These are phyloP conservation scores for Ceratina calcarata DNA, from an alignment of 1,140 invertebrate genomes.

Conservation along the genomic window DNA sequence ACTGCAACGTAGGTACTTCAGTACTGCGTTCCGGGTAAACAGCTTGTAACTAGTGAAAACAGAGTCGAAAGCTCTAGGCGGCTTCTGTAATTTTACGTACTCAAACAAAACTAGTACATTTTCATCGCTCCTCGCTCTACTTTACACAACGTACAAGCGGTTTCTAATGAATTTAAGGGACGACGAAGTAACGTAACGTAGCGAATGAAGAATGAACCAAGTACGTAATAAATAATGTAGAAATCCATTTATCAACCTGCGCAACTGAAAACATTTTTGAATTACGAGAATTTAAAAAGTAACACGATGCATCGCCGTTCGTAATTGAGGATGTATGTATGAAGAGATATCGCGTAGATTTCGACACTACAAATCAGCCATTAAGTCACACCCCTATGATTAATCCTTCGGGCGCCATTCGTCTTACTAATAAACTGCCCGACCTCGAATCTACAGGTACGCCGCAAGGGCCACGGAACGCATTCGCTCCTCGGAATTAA, in stretches of 20 bases:
- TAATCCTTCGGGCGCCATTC: constrained; percentile 25
- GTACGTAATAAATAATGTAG: too few relatives aligned
- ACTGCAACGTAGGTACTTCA: not conserved
- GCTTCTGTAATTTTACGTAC: not conserved
- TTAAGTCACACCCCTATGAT: constrained; percentile 3
- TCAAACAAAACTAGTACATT: not conserved
- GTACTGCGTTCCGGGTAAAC: not conserved
- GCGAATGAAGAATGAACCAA: too few relatives aligned
- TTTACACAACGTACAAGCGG: too few relatives aligned
- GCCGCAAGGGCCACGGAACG: not conserved
- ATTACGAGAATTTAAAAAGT: too few relatives aligned
- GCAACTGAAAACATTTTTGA: too few relatives aligned
- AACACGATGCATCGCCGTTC: too few relatives aligned
- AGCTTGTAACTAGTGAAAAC: not conserved
- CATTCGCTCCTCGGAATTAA: too few relatives aligned
- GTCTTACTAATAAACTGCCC: constrained; percentile 23
- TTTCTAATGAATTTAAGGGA: too few relatives aligned
- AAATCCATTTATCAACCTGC: too few relatives aligned
- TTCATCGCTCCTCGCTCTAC: too few relatives aligned
- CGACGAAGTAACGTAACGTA: too few relatives aligned
- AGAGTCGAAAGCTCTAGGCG: not conserved
- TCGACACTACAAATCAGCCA: constrained; percentile 8
- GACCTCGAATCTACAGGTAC: constrained; percentile 7
- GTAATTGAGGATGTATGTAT: too few relatives aligned
- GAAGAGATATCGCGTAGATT: not conserved